phyloP scores from a whole-genome alignment of 2,797 vertebrate genomes.

The Alcedo quadribrachys region DNA sequence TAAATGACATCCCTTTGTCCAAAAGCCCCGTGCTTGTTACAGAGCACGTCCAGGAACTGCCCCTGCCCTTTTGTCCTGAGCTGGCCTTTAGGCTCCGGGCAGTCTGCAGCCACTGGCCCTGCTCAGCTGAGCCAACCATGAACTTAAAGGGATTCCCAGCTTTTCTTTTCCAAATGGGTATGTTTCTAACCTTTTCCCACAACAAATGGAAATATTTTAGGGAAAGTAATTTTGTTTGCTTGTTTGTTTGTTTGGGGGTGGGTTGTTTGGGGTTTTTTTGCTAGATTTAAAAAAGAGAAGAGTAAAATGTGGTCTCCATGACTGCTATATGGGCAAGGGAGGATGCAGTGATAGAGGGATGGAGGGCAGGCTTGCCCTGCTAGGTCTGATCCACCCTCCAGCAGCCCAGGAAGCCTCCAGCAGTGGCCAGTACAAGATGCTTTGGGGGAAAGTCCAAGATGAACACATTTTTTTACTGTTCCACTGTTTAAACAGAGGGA shows the following conservation, averaged over 20 bases:
- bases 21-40: conserved; percentile 33
- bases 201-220: neutral
- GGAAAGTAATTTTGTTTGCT: neutral
- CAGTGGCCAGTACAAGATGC: neutral
- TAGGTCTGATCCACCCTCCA: neutral
- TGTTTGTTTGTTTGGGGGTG: no score
- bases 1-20: conserved; percentile 14
- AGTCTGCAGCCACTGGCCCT: conserved; percentile 34
- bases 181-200: neutral
- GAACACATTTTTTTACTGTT: neutral
- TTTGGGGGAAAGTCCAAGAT: neutral
- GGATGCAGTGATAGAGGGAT: neutral
- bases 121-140: neutral
- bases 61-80: conserved; percentile 69
- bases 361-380: neutral
- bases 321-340: neutral
- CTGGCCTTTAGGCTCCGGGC: conserved; percentile 64
- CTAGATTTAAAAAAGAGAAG: neutral
- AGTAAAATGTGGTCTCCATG: neutral
- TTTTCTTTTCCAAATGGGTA: neutral
- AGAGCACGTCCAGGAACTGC: conserved; percentile 58
- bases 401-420: neutral
- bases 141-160: conserved; percentile 2
- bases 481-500: neutral
- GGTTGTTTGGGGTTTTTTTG: neutral